Evolutionary conservation across 1,140 invertebrate genomes (phyloP), one percentile per base, ranked within the genome.

Genomic region (Drosophila busckii): DNA sequence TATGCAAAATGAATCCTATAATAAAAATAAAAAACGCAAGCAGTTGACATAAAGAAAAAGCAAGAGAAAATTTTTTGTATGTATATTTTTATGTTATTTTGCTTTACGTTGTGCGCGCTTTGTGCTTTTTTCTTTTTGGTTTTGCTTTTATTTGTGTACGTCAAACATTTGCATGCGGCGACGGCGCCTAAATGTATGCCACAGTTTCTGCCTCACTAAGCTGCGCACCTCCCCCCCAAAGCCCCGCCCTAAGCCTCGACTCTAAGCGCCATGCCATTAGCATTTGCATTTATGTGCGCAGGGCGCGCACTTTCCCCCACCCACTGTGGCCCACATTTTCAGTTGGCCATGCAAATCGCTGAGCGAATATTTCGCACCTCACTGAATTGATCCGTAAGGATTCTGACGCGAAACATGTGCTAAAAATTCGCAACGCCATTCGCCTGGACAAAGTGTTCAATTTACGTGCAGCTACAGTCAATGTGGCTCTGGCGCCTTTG

Each of bases 261-360:
- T 37, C 32, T 6, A 23, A 25, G 13, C 19, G 6, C 9, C 7
- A 13, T 22, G 9, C 59, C 66, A 75, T 71, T 65, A 82, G 73
- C 55, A 80, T 80, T 80, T 80, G 75, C 73, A 80, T 82, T 80
- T 80, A 80, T 73, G 64, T 82, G 68, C 73, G n/a, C n/a, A n/a
- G n/a, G 71, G 44, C 75, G 64, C 75, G 28, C 22, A 35, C 41
- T 19, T 2, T 15, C 13, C 12, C 26, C 2, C 8, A 7, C 40
- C 29, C 35, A 16, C 7, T 17, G 22, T 29, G n/a, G 15, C 50
- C 25, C 16, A 20, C 8, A 19, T 32, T 55, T 58, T 67, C 63
- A 46, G 58, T 34, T 25, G 53, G 50, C 55, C 62, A 78, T 67
- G 73, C 71, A 78, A 78, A 80, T 75, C 75, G 68, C 64, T 34